A percentile compares a stretch with the other conserved stretches of the same genome.
Conservation (phyloP, 2,888 invertebrate genomes). For the Tolmerus cingulatus region DNA sequence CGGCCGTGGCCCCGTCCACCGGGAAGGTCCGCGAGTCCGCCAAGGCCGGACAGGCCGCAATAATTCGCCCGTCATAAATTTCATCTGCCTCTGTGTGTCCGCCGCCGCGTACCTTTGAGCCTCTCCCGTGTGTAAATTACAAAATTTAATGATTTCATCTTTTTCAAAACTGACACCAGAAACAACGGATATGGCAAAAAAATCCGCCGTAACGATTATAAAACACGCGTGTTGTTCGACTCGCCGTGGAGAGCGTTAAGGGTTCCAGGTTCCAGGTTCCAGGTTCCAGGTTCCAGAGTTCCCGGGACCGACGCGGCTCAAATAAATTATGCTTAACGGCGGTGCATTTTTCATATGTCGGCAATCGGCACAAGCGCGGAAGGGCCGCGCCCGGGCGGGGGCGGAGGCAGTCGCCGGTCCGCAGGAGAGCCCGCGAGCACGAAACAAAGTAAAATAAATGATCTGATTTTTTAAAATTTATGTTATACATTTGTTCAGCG, state of each 20-base stretch:
- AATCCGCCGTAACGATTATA: conserved; percentile 12
- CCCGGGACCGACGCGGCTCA: neutral
- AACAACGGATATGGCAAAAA: conserved; percentile 33
- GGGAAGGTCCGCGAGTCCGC: neutral
- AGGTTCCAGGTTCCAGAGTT: too few species aligned
- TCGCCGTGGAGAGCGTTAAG: neutral
- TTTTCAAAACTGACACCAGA: conserved; percentile 40
- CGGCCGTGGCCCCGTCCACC: neutral
- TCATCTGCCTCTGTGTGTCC: neutral
- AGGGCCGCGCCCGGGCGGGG: neutral
- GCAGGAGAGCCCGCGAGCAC: neutral
- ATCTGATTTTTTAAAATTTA: conserved; percentile 48
- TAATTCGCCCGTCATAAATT: conserved; percentile 25
- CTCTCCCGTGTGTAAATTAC: conserved; percentile 39
- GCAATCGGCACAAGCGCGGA: conserved; percentile 31
- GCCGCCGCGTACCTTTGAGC: neutral
- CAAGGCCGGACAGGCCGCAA: neutral
- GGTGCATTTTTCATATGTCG: conserved; percentile 44
- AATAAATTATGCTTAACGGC: conserved; percentile 43
- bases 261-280: too few species aligned
- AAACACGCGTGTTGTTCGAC: conserved; percentile 23
- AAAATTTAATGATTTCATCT: conserved; percentile 43
- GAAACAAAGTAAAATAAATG: conserved; percentile 47
- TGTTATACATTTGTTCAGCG: conserved; percentile 46
- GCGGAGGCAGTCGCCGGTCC: neutral